Conservation (phyloP, 2,113 vertebrate species). For the Hiodon alosoides region DNA sequence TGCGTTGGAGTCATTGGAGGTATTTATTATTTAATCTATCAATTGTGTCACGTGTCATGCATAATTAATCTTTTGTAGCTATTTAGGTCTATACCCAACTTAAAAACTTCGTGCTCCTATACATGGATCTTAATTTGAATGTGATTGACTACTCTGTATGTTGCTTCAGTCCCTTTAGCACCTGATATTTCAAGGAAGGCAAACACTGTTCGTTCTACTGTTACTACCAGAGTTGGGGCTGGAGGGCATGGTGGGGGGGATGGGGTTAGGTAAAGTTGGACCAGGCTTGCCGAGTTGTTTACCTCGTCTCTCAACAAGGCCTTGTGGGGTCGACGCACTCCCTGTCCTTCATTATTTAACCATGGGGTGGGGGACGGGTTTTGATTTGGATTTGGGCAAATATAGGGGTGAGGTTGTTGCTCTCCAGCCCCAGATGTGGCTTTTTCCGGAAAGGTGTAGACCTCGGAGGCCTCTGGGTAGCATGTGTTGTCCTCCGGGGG, state of each 20-base stretch:
- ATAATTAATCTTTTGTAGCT: neutral
- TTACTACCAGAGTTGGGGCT: conserved; percentile 2
- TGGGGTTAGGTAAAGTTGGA: neutral
- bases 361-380: neutral
- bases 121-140: neutral
- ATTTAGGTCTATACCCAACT: neutral
- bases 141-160: neutral
- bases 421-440: no score
- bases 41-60: neutral
- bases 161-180: neutral
- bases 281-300: neutral
- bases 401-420: no score
- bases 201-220: neutral
- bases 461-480: no score
- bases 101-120: neutral
- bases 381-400: no score
- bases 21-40: conserved; percentile 33
- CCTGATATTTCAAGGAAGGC: neutral
- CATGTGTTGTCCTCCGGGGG: no score
- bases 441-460: no score
- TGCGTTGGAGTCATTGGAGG: conserved; percentile 73
- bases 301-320: neutral
- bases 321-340: conserved; percentile 18
- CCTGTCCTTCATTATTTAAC: neutral
- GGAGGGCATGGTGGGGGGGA: neutral